phyloP scores from a whole-genome alignment of 2,113 vertebrate genomes.

The Nipponia nippon region DNA sequence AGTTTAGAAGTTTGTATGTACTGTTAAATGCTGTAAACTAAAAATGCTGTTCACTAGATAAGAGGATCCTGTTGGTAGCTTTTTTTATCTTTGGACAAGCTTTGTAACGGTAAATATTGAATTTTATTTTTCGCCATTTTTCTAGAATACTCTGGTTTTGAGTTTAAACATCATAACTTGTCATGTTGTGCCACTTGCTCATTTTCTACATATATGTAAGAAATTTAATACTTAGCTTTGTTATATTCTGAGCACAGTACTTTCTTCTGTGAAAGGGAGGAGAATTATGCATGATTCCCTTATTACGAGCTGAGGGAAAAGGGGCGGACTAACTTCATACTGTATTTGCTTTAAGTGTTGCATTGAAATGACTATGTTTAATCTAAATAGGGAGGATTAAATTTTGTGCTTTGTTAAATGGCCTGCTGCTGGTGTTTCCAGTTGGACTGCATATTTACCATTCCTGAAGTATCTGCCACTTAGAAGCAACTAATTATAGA shows the following conservation, averaged over 20 bases:
- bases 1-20: not conserved
- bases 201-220: not conserved
- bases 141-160: not conserved
- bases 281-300: not conserved
- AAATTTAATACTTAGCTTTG: not conserved
- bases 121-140: accelerated
- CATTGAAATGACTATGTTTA: not conserved
- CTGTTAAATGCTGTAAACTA: not conserved
- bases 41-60: not conserved
- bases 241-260: not conserved
- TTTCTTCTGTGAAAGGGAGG: not conserved
- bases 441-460: slow-evolving; percentile 49
- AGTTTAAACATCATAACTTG: not conserved
- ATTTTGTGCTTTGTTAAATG: not conserved
- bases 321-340: not conserved
- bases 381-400: not conserved
- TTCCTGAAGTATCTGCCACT: slow-evolving; percentile 44
- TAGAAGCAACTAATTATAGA: slow-evolving; percentile 50
- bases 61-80: not conserved
- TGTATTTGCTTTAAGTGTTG: not conserved
- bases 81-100: not conserved
- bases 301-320: not conserved
- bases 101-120: not conserved
- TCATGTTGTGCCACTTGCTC: not conserved
- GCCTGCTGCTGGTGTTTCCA: slow-evolving; percentile 25